Percentiles rank a stretch among this genome's conserved stretches.
phyloP scores from a whole-genome alignment of 2,797 vertebrate genomes.

The Sebastes taczanowskii region DNA sequence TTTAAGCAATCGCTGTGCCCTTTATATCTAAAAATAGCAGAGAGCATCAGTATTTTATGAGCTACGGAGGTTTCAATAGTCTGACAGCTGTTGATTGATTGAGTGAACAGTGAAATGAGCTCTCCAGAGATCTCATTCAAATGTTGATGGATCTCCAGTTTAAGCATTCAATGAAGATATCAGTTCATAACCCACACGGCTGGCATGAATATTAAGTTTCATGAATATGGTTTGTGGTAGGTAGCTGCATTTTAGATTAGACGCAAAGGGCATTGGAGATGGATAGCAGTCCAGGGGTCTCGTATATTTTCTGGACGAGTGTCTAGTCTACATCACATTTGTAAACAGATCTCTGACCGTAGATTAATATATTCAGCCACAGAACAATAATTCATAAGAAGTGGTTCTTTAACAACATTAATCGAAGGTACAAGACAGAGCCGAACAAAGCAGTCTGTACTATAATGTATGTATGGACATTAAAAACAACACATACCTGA shows the following conservation, averaged over 20 bases:
- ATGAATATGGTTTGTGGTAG: background rate
- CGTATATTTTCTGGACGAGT: background rate
- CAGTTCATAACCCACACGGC: background rate
- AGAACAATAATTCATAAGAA: background rate
- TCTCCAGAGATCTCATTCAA: slow-evolving; percentile 24
- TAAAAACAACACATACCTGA: background rate
- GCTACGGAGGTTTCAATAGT: background rate
- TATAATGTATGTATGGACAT: background rate
- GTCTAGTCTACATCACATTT: background rate
- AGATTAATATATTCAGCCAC: background rate
- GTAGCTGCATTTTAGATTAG: background rate
- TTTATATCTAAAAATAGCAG: slow-evolving; percentile 25
- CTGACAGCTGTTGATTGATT: slow-evolving; percentile 20
- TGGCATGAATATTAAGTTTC: background rate
- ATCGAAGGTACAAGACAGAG: too few relatives aligned
- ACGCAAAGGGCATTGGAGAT: background rate
- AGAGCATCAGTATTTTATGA: slow-evolving; percentile 16
- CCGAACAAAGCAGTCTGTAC: background rate
- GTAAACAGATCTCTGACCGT: background rate
- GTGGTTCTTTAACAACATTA: background rate
- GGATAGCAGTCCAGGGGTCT: background rate
- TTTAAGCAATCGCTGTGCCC: background rate
- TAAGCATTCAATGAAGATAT: background rate
- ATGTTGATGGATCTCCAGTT: slow-evolving; percentile 15
- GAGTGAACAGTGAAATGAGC: background rate